Percentiles rank a stretch among this genome's conserved stretches.
Conservation (phyloP, 92 coral and sea anemone species). For the Epizoanthus fatuus region DNA sequence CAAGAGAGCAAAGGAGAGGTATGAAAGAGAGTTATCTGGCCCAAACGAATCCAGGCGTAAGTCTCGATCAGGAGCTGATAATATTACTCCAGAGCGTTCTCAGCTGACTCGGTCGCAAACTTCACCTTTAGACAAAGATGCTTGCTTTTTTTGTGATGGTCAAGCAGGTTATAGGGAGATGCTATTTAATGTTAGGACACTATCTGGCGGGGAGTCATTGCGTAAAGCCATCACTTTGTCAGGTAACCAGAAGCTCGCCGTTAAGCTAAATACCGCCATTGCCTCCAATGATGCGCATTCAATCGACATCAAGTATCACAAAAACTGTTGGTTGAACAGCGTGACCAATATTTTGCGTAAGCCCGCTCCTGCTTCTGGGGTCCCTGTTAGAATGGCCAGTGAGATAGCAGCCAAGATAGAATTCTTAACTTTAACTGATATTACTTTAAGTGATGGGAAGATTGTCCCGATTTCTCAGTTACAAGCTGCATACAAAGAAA, state of each 20-base stretch:
- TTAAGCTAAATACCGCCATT: constrained; percentile 70
- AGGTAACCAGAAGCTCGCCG: constrained; percentile 55
- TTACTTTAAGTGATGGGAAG: constrained; percentile 55
- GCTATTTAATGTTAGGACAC: constrained; percentile 59
- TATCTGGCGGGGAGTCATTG: constrained; percentile 66
- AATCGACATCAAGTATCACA: constrained; percentile 73
- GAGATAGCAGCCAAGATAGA: constrained; percentile 76
- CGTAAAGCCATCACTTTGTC: constrained; percentile 57
- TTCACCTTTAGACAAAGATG: constrained; percentile 54
- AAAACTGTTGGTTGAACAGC: constrained; percentile 71
- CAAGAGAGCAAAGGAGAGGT: constrained; percentile 57
- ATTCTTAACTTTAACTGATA: constrained; percentile 67
- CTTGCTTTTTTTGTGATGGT: constrained; percentile 76
- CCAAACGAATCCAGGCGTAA: constrained; percentile 53
- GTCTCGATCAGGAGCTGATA: background rate
- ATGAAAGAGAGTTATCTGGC: constrained; percentile 54
- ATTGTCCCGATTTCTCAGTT: constrained; percentile 59
- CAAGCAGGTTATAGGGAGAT: constrained; percentile 64
- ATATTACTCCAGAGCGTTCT: constrained; percentile 25
- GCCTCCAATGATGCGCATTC: constrained; percentile 77
- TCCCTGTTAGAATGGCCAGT: constrained; percentile 21
- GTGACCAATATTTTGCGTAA: constrained; percentile 66
- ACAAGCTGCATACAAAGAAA: constrained; percentile 56
- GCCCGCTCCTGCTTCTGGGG: constrained; percentile 45
- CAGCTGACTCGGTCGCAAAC: constrained; percentile 71